These are phyloP conservation scores for Cassiopea andromeda DNA, from an alignment of 30 jellyfish, hydroid and myxozoan species.

Conservation along the genomic window DNA sequence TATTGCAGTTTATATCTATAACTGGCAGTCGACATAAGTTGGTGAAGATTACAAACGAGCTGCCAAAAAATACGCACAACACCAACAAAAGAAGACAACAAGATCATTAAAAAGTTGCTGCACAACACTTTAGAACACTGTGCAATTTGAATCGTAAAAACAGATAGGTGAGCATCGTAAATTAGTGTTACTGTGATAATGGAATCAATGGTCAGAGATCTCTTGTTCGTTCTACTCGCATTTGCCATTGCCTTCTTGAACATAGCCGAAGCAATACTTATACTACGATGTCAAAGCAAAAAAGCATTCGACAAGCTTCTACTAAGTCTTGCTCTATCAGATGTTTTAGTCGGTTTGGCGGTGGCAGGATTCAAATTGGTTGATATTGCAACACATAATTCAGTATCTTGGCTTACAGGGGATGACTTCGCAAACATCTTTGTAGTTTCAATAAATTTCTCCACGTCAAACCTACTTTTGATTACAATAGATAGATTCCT, in stretches of 20 bases:
- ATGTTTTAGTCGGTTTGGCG: neutral
- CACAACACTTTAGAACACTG: too few relatives aligned
- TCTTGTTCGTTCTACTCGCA: neutral
- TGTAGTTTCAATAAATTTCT: neutral
- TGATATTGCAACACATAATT: neutral
- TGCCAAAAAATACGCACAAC: too few relatives aligned
- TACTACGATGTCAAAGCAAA: neutral
- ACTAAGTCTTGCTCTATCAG: conserved; percentile 38
- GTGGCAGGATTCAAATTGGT: neutral
- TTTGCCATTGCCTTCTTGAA: neutral
- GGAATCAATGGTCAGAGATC: neutral
- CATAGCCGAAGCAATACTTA: conserved; percentile 2
- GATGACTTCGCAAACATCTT: neutral
- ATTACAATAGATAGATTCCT: conserved; percentile 37
- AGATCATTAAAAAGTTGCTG: too few relatives aligned
- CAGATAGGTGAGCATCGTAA: too few relatives aligned
- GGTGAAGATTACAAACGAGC: too few relatives aligned
- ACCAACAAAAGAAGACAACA: too few relatives aligned
- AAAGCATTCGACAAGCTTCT: conserved; percentile 13
- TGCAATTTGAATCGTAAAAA: too few relatives aligned
- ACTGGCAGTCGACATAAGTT: too few relatives aligned
- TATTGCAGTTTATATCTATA: too few relatives aligned
- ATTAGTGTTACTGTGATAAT: neutral
- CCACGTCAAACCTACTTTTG: neutral
- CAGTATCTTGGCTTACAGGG: neutral